Conservation (phyloP, 2,113 vertebrate genomes). For the Cardinalis cardinalis region DNA sequence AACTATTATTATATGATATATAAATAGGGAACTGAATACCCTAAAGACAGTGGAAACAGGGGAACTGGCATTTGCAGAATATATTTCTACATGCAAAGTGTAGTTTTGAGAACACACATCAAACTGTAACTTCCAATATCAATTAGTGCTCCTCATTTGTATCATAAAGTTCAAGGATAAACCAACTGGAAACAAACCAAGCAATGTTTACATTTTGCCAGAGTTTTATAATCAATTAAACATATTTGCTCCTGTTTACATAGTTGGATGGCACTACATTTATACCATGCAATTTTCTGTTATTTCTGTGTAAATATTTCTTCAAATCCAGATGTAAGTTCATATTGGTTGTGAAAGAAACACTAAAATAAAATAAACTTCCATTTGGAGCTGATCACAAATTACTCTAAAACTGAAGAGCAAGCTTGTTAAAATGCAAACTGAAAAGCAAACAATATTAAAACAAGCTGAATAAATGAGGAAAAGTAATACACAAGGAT, state of each 20-base stretch:
- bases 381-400: conserved; percentile 66
- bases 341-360: conserved; percentile 74
- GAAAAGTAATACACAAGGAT: not conserved
- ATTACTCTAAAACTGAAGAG: conserved; percentile 45
- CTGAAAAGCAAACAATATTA: conserved; percentile 45
- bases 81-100: not conserved
- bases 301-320: conserved; percentile 79
- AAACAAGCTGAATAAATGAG: not conserved
- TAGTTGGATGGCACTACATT: conserved; percentile 71
- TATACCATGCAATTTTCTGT: conserved; percentile 55
- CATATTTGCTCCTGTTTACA: conserved; percentile 73
- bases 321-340: conserved; percentile 67
- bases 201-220: conserved; percentile 63
- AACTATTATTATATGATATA: too few species aligned
- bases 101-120: not conserved
- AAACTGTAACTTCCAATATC: conserved; percentile 42
- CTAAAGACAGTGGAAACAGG: not conserved
- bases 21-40: not conserved
- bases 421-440: conserved; percentile 57
- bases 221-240: conserved; percentile 75
- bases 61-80: not conserved
- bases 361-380: conserved; percentile 74
- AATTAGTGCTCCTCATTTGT: conserved; percentile 37
- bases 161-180: conserved; percentile 4
- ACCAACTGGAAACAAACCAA: conserved; percentile 49